A percentile compares a stretch with the other conserved stretches of the same genome.
These are phyloP conservation scores for Nannoperca australis DNA, from an alignment of 2,797 vertebrate species.

Conservation along the genomic window DNA sequence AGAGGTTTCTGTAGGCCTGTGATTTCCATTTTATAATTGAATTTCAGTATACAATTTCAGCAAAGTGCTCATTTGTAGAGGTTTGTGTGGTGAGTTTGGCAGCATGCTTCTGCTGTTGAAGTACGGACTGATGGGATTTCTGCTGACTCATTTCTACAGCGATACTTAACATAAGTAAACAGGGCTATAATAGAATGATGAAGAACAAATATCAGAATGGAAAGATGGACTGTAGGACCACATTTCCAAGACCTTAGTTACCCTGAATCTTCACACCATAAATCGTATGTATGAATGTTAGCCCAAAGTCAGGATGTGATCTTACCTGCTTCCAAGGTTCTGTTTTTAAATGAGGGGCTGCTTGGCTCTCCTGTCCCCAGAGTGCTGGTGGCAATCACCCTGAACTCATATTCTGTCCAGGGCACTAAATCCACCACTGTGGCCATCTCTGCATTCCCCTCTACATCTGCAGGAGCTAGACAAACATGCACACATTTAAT, in stretches of 20 bases:
- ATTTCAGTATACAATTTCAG: slow-evolving; percentile 75
- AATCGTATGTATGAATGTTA: neutral
- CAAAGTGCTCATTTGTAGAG: slow-evolving; percentile 78
- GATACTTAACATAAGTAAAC: slow-evolving; percentile 68
- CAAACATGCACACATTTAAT: slow-evolving; percentile 28
- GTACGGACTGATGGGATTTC: slow-evolving; percentile 59
- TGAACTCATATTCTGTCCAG: slow-evolving; percentile 97
- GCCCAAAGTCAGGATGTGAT: slow-evolving; percentile 25
- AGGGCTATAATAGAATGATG: slow-evolving; percentile 57
- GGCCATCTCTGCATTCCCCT: slow-evolving; percentile 93
- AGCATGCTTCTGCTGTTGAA: slow-evolving; percentile 48
- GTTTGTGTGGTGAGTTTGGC: slow-evolving; percentile 74
- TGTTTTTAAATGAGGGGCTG: slow-evolving; percentile 89
- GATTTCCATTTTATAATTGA: slow-evolving; percentile 78
- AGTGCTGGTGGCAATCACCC: slow-evolving; percentile 94
- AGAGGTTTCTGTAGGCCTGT: slow-evolving; percentile 69
- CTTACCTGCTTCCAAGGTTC: slow-evolving; percentile 90
- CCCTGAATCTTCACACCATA: slow-evolving; percentile 11
- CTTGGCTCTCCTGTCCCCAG: slow-evolving; percentile 94
- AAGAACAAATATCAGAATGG: slow-evolving; percentile 57
- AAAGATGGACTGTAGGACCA: slow-evolving; percentile 54
- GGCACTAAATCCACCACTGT: slow-evolving; percentile 91
- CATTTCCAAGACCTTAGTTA: slow-evolving; percentile 55
- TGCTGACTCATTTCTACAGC: slow-evolving; percentile 70
- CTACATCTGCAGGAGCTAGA: slow-evolving; percentile 90